Percentiles rank a stretch among this genome's conserved stretches.
Conservation (phyloP, 2,888 invertebrate species). For the Megamerina dolium region DNA sequence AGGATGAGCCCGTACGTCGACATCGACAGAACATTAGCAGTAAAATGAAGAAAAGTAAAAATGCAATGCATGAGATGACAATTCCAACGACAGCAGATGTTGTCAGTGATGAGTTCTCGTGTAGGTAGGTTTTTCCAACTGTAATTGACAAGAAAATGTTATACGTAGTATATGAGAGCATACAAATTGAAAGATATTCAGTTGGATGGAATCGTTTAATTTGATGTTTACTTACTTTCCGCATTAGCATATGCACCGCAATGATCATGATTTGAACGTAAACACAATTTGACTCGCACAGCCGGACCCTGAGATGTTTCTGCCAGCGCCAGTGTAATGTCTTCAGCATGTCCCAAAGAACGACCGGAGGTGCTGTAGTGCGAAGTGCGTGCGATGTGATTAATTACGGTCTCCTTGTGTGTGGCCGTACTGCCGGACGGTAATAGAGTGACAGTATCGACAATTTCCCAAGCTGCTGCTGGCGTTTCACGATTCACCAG, state of each 20-base stretch:
- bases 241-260: slow-evolving; percentile 81
- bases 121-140: slow-evolving; percentile 42
- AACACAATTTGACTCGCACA: slow-evolving; percentile 74
- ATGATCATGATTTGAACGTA: slow-evolving; percentile 71
- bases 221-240: slow-evolving; percentile 67
- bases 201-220: no score
- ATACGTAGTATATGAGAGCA: no score
- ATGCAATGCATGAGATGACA: slow-evolving; percentile 33
- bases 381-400: slow-evolving; percentile 49
- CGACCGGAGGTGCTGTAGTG: slow-evolving; percentile 36
- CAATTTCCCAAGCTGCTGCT: slow-evolving; percentile 62
- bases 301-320: slow-evolving; percentile 52
- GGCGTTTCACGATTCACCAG: slow-evolving; percentile 56
- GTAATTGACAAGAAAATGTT: no score
- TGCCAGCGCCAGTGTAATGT: slow-evolving; percentile 58
- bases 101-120: slow-evolving; percentile 32
- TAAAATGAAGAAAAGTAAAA: slow-evolving; percentile 30
- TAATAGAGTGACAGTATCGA: slow-evolving; percentile 65
- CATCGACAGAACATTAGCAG: slow-evolving; percentile 38
- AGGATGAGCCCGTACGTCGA: slow-evolving; percentile 32
- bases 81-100: slow-evolving; percentile 40
- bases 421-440: slow-evolving; percentile 65
- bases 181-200: no score
- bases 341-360: slow-evolving; percentile 53
- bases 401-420: slow-evolving; percentile 64